A percentile compares a stretch with the other conserved stretches of the same genome.
Conservation (phyloP, 1,140 invertebrate species). For the Leptoteleia sp. region DNA sequence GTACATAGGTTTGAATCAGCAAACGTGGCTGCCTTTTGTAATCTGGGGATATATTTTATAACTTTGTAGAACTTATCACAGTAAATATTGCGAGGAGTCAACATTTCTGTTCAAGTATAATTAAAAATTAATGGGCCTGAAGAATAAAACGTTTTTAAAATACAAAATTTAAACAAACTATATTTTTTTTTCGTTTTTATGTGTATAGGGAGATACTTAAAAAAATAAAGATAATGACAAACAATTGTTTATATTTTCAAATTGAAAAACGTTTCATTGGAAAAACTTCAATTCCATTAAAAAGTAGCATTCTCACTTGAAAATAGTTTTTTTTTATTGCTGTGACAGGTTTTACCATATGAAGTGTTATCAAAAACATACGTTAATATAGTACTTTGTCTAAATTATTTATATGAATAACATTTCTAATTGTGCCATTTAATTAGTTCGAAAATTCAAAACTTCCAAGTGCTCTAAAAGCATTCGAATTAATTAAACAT, state of each 20-base stretch:
- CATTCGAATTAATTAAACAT: constrained; percentile 6
- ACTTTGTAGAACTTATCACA: constrained; percentile 41
- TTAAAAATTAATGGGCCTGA: too few species aligned
- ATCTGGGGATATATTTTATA: constrained; percentile 46
- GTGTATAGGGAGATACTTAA: too few species aligned
- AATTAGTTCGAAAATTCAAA: constrained; percentile 19
- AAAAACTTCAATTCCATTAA: not conserved
- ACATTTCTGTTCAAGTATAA: too few species aligned
- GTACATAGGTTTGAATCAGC: constrained; percentile 3
- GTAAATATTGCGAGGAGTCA: constrained; percentile 25
- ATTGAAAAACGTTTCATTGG: too few species aligned
- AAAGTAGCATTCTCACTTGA: constrained; percentile 12
- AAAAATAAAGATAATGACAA: too few species aligned
- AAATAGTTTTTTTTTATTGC: constrained; percentile 5
- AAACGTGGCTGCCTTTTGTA: constrained; percentile 32
- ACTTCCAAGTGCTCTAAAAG: constrained; percentile 15
- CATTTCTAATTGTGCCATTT: constrained; percentile 13
- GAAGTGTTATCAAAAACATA: constrained; percentile 33
- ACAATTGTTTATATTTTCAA: too few species aligned
- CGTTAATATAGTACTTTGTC: constrained; percentile 36
- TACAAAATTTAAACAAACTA: too few species aligned
- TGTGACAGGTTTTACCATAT: constrained; percentile 50
- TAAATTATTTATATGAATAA: constrained; percentile 48
- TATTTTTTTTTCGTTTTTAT: too few species aligned
- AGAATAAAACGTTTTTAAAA: too few species aligned